Percentiles rank a stretch among this genome's conserved stretches.
These are phyloP conservation scores for Drosophila dives DNA, from an alignment of 2,888 invertebrate species.

Conservation along the genomic window DNA sequence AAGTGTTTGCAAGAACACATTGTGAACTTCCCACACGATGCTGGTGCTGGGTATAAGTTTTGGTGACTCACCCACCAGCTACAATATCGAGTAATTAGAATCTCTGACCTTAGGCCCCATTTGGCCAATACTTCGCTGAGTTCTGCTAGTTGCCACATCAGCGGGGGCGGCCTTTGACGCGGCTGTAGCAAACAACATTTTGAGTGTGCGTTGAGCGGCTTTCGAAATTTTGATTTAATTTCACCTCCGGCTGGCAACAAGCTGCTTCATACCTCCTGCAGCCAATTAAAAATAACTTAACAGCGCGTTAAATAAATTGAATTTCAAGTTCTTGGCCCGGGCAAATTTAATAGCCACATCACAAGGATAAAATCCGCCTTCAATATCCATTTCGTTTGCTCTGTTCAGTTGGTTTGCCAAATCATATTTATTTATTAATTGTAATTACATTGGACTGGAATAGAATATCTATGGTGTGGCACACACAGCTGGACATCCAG, in stretches of 20 bases:
- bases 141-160: slow-evolving; percentile 9
- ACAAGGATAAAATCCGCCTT: not conserved
- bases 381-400: slow-evolving; percentile 14
- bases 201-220: slow-evolving; percentile 30
- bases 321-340: slow-evolving; percentile 51
- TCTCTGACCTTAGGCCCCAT: slow-evolving; percentile 37
- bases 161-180: slow-evolving; percentile 43
- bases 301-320: slow-evolving; percentile 60
- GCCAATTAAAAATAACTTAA: slow-evolving; percentile 75
- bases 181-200: slow-evolving; percentile 13
- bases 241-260: slow-evolving; percentile 38
- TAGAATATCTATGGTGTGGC: slow-evolving; percentile 7
- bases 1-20: slow-evolving; percentile 1
- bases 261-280: slow-evolving; percentile 29
- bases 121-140: slow-evolving; percentile 17
- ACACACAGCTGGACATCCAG: slow-evolving; percentile 6
- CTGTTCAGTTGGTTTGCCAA: slow-evolving; percentile 51
- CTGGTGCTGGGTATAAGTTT: slow-evolving; percentile 4
- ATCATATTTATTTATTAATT: slow-evolving; percentile 79
- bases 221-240: slow-evolving; percentile 70
- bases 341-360: slow-evolving; percentile 56
- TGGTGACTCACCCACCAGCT: slow-evolving; percentile 27
- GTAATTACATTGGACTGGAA: slow-evolving; percentile 67
- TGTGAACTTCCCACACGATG: slow-evolving; percentile 10
- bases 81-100: slow-evolving; percentile 61